Evolutionary conservation across 2,797 vertebrate species (phyloP).

Genomic region (Tragopan temminckii): DNA sequence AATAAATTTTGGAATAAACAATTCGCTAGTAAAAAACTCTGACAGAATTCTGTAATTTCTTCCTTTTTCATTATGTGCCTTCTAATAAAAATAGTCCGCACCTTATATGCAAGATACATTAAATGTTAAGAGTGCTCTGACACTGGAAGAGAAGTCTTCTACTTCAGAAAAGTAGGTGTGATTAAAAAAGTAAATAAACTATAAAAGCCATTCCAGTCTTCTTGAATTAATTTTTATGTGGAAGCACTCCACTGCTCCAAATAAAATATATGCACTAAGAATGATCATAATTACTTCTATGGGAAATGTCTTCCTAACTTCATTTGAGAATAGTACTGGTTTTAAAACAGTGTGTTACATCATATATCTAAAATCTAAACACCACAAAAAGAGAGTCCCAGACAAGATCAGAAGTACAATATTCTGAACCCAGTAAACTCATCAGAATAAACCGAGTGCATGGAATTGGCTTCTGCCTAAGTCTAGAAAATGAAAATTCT

Average conservation of each 20-base stretch:
- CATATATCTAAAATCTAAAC: neutral
- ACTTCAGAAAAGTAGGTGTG: neutral
- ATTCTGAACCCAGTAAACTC: neutral
- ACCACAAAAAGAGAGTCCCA: neutral
- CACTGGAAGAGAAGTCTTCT: neutral
- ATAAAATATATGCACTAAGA: neutral
- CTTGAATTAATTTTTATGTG: neutral
- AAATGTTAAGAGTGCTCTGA: neutral
- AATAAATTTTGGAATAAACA: neutral
- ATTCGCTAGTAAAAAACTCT: neutral
- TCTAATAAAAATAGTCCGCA: neutral
- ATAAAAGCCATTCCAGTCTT: neutral
- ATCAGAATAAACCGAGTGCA: neutral
- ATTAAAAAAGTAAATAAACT: neutral
- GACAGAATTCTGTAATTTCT: neutral
- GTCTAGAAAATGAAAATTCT: neutral
- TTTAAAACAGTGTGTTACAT: neutral
- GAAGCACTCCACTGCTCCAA: neutral
- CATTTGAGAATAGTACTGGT: neutral
- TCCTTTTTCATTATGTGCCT: neutral
- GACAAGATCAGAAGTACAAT: neutral
- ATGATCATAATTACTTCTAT: neutral
- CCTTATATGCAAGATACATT: neutral
- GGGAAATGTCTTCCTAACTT: neutral
- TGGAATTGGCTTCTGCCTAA: neutral